A percentile compares a stretch with the other conserved stretches of the same genome.
phyloP scores from a whole-genome alignment of 2,797 vertebrate species.

The Linurgus olivaceus region DNA sequence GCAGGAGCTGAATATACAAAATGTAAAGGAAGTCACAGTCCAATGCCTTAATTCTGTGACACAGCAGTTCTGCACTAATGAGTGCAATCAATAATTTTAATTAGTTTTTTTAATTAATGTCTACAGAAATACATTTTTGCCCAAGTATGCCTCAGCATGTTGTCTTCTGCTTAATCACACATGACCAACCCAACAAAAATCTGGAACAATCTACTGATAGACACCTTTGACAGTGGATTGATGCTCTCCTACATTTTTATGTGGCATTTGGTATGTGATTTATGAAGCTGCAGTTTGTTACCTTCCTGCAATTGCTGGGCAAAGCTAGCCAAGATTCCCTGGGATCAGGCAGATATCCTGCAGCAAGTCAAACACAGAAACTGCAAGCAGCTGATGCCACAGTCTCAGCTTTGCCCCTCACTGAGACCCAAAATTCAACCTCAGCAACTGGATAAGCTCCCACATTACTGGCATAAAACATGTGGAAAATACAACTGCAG shows the following conservation, averaged over 20 bases:
- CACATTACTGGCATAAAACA: fast-evolving
- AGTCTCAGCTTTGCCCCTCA: background rate
- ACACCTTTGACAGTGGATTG: background rate
- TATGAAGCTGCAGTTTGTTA: background rate
- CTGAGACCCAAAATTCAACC: background rate
- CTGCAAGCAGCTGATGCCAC: background rate
- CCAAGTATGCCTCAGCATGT: background rate
- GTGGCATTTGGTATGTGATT: background rate
- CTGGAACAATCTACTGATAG: background rate
- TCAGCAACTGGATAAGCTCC: background rate
- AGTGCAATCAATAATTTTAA: background rate
- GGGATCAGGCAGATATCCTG: background rate
- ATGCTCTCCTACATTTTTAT: background rate
- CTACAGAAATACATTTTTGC: background rate
- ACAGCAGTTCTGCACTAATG: background rate
- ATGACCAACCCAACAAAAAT: background rate
- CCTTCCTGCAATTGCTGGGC: background rate
- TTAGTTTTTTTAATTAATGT: background rate
- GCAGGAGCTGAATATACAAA: fast-evolving
- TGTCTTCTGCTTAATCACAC: background rate
- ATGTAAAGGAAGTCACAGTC: background rate
- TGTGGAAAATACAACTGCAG: background rate
- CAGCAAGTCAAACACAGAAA: background rate
- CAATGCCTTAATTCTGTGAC: background rate
- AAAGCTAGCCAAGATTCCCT: background rate